phyloP scores from a whole-genome alignment of 2,113 vertebrate species.

The Ibidorhyncha struthersii region DNA sequence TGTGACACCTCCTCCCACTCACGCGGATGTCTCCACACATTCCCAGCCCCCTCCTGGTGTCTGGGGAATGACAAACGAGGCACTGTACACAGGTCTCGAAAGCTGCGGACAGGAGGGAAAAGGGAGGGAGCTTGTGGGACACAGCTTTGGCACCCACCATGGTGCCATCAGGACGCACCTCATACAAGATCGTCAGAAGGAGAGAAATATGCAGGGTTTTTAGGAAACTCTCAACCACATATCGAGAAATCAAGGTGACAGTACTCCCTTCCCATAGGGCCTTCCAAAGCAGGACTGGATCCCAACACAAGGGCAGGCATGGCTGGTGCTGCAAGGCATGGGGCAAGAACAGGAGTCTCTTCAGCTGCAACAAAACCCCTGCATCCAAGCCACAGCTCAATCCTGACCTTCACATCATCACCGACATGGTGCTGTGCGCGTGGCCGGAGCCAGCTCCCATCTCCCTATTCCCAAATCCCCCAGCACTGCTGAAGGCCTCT shows the following conservation, averaged over 20 bases:
- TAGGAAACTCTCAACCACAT: neutral
- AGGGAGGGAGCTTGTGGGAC: neutral
- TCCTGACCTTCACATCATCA: rapidly evolving
- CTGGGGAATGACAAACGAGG: rapidly evolving
- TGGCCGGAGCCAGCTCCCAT: rapidly evolving
- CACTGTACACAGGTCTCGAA: rapidly evolving
- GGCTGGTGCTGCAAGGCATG: neutral
- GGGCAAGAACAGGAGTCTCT: neutral
- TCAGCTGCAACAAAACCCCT: neutral
- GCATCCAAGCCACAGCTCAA: neutral
- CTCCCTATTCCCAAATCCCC: neutral
- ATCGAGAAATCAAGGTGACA: neutral
- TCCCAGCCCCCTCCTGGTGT: neutral
- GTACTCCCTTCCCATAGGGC: neutral
- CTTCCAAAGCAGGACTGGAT: neutral
- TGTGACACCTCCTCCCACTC: neutral
- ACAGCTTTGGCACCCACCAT: rapidly evolving
- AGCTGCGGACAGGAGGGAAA: neutral
- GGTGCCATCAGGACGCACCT: neutral
- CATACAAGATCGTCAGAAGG: neutral
- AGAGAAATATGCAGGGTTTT: neutral
- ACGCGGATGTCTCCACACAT: rapidly evolving
- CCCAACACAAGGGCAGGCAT: neutral
- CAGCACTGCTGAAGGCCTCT: neutral
- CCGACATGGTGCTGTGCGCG: neutral